These are phyloP conservation scores for Drosophila suzukii DNA, from an alignment of 1,140 invertebrate species.

Conservation along the genomic window DNA sequence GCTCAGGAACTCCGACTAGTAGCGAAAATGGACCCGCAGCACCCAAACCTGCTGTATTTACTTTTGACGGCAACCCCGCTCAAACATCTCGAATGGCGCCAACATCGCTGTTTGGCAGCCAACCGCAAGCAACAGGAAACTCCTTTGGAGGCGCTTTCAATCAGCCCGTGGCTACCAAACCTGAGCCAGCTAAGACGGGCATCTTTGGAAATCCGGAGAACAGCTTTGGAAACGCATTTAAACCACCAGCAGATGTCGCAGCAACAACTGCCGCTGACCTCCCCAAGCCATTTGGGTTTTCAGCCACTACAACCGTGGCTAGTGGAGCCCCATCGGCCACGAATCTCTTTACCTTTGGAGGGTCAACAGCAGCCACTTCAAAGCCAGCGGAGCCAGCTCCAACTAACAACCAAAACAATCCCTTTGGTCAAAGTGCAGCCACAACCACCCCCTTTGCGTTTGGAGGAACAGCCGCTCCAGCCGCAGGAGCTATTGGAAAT, in stretches of 20 bases:
- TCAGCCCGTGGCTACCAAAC: neutral
- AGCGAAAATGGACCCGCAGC: neutral
- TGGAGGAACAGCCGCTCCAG: conserved; percentile 13
- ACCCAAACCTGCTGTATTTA: conserved; percentile 4
- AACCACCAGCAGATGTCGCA: neutral
- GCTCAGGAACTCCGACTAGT: neutral
- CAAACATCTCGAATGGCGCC: neutral
- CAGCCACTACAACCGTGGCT: conserved; percentile 1
- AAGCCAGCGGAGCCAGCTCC: conserved; percentile 11
- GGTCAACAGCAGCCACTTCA: no score
- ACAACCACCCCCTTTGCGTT: conserved; percentile 24
- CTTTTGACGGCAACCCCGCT: conserved; percentile 7
- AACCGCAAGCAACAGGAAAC: neutral
- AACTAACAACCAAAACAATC: neutral
- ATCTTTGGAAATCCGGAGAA: conserved; percentile 18
- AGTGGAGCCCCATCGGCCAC: neutral
- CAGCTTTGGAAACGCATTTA: conserved; percentile 23
- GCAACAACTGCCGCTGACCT: conserved; percentile 1
- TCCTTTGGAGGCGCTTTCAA: conserved; percentile 24
- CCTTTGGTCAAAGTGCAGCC: conserved; percentile 27
- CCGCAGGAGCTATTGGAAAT: neutral
- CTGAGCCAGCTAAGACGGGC: conserved; percentile 14
- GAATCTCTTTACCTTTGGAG: conserved; percentile 38
- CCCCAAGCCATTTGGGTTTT: conserved; percentile 10
- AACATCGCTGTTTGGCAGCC: neutral